phyloP scores from a whole-genome alignment of 2,113 vertebrate genomes.

The Serilophus lunatus region DNA sequence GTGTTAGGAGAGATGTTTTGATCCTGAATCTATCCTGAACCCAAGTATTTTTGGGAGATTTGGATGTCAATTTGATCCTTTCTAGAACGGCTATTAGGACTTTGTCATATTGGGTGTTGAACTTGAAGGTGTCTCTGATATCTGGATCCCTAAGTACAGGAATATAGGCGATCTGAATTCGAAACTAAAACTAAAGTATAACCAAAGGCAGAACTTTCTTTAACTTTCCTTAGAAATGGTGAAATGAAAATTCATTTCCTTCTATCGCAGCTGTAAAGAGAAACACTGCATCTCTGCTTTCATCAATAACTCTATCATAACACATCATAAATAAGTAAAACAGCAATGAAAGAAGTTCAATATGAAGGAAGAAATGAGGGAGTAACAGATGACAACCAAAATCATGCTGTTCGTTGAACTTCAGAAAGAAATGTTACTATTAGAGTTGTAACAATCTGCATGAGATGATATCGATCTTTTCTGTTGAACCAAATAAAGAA shows the following conservation, averaged over 20 bases:
- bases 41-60: neutral
- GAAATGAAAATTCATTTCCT: neutral
- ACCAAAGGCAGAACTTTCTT: neutral
- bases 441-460: neutral
- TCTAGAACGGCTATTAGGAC: neutral
- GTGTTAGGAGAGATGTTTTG: neutral
- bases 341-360: neutral
- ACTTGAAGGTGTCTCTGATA: neutral
- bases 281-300: neutral
- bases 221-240: neutral
- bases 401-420: neutral
- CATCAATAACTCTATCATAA: neutral
- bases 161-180: neutral
- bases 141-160: neutral
- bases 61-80: neutral
- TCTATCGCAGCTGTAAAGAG: neutral
- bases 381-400: neutral
- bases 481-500: neutral
- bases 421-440: neutral
- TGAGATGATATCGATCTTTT: neutral
- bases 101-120: neutral
- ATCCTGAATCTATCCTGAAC: neutral
- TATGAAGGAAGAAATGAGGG: neutral
- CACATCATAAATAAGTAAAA: neutral
- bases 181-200: neutral